Base-by-base conservation (phyloP, 2,113 vertebrate genomes). In the Megaleporinus macrocephalus region DNA sequence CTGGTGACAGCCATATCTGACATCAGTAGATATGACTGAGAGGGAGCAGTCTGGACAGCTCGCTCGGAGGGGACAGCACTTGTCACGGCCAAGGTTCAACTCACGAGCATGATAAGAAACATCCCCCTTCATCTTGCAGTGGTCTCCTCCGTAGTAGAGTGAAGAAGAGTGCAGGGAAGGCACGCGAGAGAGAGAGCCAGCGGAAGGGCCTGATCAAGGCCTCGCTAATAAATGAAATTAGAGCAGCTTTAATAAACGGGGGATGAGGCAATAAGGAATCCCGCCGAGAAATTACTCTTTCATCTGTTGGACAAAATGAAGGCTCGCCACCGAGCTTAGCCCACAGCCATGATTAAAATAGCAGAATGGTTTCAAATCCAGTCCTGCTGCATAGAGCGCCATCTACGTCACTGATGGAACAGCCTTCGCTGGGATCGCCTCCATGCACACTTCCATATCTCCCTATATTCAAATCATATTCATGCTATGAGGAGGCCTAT, bases 231-330 rank as follows among this genome's bases (percentile, higher is more conserved):
- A 86, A 86, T 86, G 59, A 86, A 80, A 86, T 86, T 83, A 83
- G 73, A 80, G 85, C 78, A 74, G 74, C 73, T 86, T 59, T 86
- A 86, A 83, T 83, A 86, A 84, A 86, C 47, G 74, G 74, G 77
- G 81, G 30, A 79, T 69, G 71, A 74, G 82, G 82, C 71, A 69
- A 83, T 86, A 69, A 86, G 73, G 85, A 83, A 86, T 80, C 78
- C 85, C 61, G 62, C 68, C 9, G 85, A 80, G 85, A 86, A 86
- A 86, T 86, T 68, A 83, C 76, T 68, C 74, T 78, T 81, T 80
- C 74, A 73, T 78, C 85, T 70, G 63, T 9, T 22, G 62, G 71
- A 53, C 29, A 22, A 73, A 83, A 81, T 74, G 70, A 78, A 70
- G 69, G 63, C 75, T 66, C 69, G 44, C 76, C 69, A 55, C 61